These are phyloP conservation scores for Ophiothrix spiculata DNA, from an alignment of 35 echinoderm and acorn worm genomes.

Conservation along the genomic window DNA sequence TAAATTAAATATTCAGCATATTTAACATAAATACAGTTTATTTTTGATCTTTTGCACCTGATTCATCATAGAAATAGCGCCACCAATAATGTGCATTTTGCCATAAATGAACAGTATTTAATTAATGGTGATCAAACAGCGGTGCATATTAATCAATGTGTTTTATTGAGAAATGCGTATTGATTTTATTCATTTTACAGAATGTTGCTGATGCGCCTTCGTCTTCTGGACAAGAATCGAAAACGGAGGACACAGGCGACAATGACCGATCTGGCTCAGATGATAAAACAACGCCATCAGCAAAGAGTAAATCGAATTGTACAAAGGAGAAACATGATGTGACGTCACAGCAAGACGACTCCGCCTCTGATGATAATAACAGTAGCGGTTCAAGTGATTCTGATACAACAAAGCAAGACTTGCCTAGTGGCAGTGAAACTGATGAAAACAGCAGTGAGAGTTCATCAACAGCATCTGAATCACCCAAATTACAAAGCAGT, in stretches of 20 bases:
- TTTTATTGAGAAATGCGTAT: background rate
- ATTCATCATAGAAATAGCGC: too few species aligned
- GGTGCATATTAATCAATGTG: too few species aligned
- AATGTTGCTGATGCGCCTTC: background rate
- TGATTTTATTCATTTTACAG: background rate
- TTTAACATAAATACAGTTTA: too few species aligned
- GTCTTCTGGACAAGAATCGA: background rate
- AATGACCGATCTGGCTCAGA: background rate
- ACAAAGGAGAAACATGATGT: background rate
- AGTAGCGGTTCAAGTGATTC: background rate
- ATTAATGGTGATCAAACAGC: too few species aligned
- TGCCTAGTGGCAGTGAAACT: background rate
- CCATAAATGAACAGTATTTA: too few species aligned
- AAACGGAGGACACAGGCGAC: slow-evolving; percentile 2
- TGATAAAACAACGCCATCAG: background rate
- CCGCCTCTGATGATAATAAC: background rate
- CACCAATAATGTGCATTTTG: too few species aligned
- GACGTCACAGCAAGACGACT: slow-evolving; percentile 5
- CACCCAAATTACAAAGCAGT: background rate
- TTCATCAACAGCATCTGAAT: background rate
- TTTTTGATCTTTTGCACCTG: too few species aligned
- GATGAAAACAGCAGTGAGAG: slow-evolving; percentile 3
- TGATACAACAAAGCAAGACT: background rate
- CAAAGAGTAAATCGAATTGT: background rate
- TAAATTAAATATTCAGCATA: too few species aligned